phyloP scores from a whole-genome alignment of 2,888 invertebrate species.

The Drosophila affinis region DNA sequence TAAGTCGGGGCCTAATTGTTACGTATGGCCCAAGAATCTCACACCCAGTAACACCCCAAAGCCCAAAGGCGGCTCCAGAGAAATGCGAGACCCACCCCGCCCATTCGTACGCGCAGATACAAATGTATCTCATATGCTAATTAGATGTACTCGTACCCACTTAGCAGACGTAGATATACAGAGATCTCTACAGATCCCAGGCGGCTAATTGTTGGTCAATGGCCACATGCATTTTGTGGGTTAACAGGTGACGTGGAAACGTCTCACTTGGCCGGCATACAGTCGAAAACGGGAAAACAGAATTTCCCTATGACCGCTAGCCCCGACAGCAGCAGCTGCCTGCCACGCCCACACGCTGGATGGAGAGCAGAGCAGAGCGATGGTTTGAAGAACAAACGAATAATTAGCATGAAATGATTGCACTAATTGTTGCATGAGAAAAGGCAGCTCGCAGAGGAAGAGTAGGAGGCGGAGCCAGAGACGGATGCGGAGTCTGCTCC shows the following conservation, averaged over 20 bases:
- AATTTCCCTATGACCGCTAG: slow-evolving; percentile 70
- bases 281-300: slow-evolving; percentile 13
- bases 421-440: slow-evolving; percentile 72
- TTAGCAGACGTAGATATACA: slow-evolving; percentile 28
- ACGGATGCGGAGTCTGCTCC: neutral
- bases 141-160: slow-evolving; percentile 53
- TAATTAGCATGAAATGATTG: slow-evolving; percentile 74
- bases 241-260: slow-evolving; percentile 72
- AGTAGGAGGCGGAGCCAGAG: slow-evolving; percentile 1
- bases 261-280: slow-evolving; percentile 33
- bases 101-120: slow-evolving; percentile 5
- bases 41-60: slow-evolving; percentile 38
- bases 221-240: slow-evolving; percentile 60
- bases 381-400: slow-evolving; percentile 53
- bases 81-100: slow-evolving; percentile 24
- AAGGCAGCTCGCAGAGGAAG: slow-evolving; percentile 22
- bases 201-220: slow-evolving; percentile 73
- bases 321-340: slow-evolving; percentile 5
- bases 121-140: slow-evolving; percentile 56
- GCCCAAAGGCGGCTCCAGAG: slow-evolving; percentile 22
- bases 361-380: slow-evolving; percentile 25
- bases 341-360: slow-evolving; percentile 49
- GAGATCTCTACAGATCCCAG: slow-evolving; percentile 55
- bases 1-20: slow-evolving; percentile 38
- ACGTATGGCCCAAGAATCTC: slow-evolving; percentile 33